phyloP scores from a whole-genome alignment of 37 sponge, comb jelly and placozoan species.

The Chondrilla cf. caribensis region DNA sequence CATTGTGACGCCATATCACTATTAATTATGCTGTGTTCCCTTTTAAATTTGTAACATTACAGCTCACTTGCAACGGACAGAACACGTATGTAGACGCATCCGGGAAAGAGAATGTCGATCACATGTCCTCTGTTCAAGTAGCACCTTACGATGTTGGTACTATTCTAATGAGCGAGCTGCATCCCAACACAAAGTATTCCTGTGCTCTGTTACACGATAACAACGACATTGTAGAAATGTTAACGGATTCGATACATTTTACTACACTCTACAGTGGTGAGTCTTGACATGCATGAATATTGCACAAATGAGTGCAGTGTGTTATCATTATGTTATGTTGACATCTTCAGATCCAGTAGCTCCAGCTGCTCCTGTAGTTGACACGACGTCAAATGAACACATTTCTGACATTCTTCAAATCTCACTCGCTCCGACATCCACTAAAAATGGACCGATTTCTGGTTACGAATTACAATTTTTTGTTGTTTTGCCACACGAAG shows the following conservation, averaged over 20 bases:
- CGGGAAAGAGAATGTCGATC: neutral
- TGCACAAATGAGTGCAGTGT: neutral
- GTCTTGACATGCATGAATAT: neutral
- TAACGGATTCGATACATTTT: neutral
- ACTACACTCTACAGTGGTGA: neutral
- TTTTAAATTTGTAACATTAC: no score
- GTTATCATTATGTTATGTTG: neutral
- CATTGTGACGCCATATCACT: no score
- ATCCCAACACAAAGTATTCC: constrained; percentile 12
- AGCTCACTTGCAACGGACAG: neutral
- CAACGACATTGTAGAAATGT: neutral
- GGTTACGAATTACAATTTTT: constrained; percentile 27
- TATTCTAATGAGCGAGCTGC: neutral
- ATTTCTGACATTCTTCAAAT: neutral
- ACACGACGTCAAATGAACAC: neutral
- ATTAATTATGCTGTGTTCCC: no score
- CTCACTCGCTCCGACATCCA: neutral
- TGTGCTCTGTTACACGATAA: neutral
- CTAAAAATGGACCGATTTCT: neutral
- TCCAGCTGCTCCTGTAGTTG: neutral
- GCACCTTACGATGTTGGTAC: neutral
- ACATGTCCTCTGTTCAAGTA: neutral
- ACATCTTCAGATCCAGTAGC: neutral
- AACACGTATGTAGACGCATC: neutral
- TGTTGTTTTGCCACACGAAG: constrained; percentile 10